These are phyloP conservation scores for Paradoxurus hermaphroditus DNA, from an alignment of 2,113 vertebrate genomes.

Conservation along the genomic window DNA sequence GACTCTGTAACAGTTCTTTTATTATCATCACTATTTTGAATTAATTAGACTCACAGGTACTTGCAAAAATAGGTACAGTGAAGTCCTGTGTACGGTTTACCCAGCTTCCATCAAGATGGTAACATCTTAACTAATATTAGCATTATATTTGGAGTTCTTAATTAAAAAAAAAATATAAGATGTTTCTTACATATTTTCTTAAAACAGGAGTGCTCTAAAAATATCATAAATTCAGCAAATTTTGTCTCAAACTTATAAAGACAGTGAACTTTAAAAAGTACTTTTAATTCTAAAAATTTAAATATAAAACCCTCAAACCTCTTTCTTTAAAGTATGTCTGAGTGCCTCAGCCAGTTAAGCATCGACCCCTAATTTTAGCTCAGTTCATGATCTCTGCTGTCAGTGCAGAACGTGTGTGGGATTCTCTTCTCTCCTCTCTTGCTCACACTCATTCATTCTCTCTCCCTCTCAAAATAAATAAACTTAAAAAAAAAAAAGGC, in stretches of 20 bases:
- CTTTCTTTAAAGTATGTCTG: not conserved
- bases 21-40: conserved; percentile 2
- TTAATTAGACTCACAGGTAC: not conserved
- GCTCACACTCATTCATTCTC: too few relatives aligned
- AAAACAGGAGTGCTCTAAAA: not conserved
- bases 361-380: too few relatives aligned
- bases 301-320: not conserved
- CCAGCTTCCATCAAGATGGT: not conserved
- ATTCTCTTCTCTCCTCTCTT: too few relatives aligned
- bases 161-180: not conserved
- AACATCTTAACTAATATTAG: not conserved
- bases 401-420: too few relatives aligned
- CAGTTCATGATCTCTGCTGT: too few relatives aligned
- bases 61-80: not conserved
- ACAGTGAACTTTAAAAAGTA: not conserved
- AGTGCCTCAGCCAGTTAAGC: too few relatives aligned
- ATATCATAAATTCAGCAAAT: not conserved
- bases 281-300: not conserved
- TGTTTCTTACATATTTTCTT: not conserved
- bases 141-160: not conserved
- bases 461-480: too few relatives aligned
- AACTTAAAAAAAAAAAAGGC: too few relatives aligned
- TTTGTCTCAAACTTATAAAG: not conserved
- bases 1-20: not conserved
- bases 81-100: not conserved